Base-by-base conservation (phyloP, 2,113 vertebrate species). In the Lutjanus erythropterus region DNA sequence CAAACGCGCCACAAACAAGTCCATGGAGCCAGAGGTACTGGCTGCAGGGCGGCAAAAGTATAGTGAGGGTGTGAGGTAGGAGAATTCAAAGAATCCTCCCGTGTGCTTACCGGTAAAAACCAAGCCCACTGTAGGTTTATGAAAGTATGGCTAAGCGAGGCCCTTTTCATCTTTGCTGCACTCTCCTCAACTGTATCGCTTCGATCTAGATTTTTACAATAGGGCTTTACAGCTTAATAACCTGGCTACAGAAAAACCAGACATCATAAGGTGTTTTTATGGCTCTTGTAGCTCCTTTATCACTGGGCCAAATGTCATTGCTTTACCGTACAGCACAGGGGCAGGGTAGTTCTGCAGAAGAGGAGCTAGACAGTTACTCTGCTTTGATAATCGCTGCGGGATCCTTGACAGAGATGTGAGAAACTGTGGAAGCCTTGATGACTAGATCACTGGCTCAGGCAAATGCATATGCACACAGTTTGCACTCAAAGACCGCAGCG, bases 191-290 rank as follows among this genome's bases (percentile, higher is more conserved):
- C 78, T 81, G 21, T 89, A 91, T 93, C 88, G 52, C 59, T 80
- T 65, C 70, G 66, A 91, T 91, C 79, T 70, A 42, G 10, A 52
- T 80, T 84, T 90, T 94, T 92, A 91, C 88, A 89, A 86, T 74
- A 53, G 29, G 64, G 47, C 75, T 92, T 94, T 94, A 95, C 86
- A 83, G 72, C 83, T 93, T 95, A 91, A 95, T 93, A 76, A 70
- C 88, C 66, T 21, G 60, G 68, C 81, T 87, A 72, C 92, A 92
- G 89, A 91, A 84, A n/a, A 84, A 46, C 89, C 88, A 95, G 94
- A 93, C 93, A 81, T 91, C 64, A 46, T 75, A 88, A 92, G 92
- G 86, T 87, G 90, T 80, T 89, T 93, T 94, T 93, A 94, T 89
- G 72, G 74, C 71, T 79, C 72, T 71, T 68, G 79, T 42, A 71